Evolutionary conservation across 23 tunicate species (phyloP), one percentile per base, ranked within the genome.

Genomic region (Styela clava): DNA sequence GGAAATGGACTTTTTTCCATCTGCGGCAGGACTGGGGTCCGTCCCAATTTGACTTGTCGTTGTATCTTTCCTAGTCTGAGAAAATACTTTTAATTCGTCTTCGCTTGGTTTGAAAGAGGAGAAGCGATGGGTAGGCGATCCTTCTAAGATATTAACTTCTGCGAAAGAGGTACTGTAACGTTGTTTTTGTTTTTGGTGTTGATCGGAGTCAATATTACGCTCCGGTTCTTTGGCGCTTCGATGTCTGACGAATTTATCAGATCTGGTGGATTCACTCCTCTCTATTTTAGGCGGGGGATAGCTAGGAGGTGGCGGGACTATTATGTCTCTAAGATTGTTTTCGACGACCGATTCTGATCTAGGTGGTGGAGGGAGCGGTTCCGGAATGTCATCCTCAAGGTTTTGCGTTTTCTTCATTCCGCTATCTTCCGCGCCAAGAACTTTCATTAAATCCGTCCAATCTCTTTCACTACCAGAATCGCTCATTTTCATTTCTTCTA

Each of bases 401-500:
- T 16, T 27, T 16, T 61, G 52, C 25, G 20, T 72, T 61, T 31
- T 21, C 62, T 27, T 31, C 19, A 7, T 78, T 1, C 31, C 79
- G 33, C 2, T n/a, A 28, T 24, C 71, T 5, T 24, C 28, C 2
- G 33, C 51, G 0, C 74, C 22, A 23, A 81, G 23, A 28, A 81
- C 88, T 63, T 76, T 84, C 85, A 88, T 84, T 21, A 88, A 35
- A 0, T 79, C 88, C 16, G 78, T 88, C 92, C 92, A 88, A 27
- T 79, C 83, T 19, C 70, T 37, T 34, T 85, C 88, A 24, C 52
- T 83, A 1, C 76, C 74, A 24, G 74, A 2, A 12, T 44, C 56
- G 12, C 9, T 44, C n/a, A 19, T 33, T 52, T 1, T 24, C 26
- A 12, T 24, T 19, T 31, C 37, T 18, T 30, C 62, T 16, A 35